These are phyloP conservation scores for Smittia sp. DNA, from an alignment of 2,888 invertebrate species.

Conservation along the genomic window DNA sequence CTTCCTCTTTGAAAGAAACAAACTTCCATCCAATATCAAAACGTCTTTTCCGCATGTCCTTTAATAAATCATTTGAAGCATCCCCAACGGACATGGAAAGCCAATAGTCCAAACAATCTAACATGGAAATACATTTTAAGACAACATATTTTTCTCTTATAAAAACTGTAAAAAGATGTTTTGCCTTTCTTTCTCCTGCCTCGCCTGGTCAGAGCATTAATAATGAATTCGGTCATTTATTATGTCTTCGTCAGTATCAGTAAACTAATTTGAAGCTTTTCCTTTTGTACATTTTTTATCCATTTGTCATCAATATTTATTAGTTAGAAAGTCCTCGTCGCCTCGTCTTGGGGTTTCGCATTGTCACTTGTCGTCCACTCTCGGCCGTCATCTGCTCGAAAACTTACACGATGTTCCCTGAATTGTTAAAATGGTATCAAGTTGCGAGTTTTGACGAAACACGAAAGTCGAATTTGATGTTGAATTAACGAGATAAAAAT, in stretches of 20 bases:
- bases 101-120: slow-evolving; percentile 40
- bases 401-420: no score
- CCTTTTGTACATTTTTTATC: slow-evolving; percentile 22
- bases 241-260: slow-evolving; percentile 14
- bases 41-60: slow-evolving; percentile 35
- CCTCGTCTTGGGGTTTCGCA: background rate
- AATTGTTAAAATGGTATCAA: no score
- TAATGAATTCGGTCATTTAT: slow-evolving; percentile 41
- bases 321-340: background rate
- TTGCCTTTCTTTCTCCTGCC: slow-evolving; percentile 5
- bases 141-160: slow-evolving; percentile 11
- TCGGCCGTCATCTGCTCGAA: no score
- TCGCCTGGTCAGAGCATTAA: slow-evolving; percentile 29
- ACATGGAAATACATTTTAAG: slow-evolving; percentile 41
- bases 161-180: slow-evolving; percentile 17
- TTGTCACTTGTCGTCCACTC: background rate
- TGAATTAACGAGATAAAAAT: no score
- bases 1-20: background rate
- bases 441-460: no score
- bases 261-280: slow-evolving; percentile 19
- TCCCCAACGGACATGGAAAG: slow-evolving; percentile 33
- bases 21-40: slow-evolving; percentile 35
- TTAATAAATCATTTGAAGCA: slow-evolving; percentile 39
- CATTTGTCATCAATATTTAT: slow-evolving; percentile 32
- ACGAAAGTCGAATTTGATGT: no score